Base-by-base conservation (phyloP, 2,888 invertebrate genomes). In the Drosophila pegasa region DNA sequence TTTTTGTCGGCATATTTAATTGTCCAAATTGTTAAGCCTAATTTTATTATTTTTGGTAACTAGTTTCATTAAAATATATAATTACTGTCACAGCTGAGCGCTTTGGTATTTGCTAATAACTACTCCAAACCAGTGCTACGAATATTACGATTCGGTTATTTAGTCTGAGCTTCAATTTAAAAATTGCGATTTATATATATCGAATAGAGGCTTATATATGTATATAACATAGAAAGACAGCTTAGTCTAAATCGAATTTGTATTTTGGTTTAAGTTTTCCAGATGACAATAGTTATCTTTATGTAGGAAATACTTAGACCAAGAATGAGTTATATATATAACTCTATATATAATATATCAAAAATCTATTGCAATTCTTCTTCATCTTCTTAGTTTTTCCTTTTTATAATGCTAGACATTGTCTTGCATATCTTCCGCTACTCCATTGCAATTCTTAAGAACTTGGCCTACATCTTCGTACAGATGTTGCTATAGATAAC, bases 121-220 rank as follows among this genome's bases (percentile, higher is more conserved):
- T 8, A 50, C 51, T 14, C 20, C 33, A 59, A 52, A 18, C 31
- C n/a, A 16, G 14, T 7, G 3, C n/a, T 27, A 1, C 9, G 18
- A 16, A 5, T 25, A 43, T 40, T 14, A 35, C 45, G 25, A 45
- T 64, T 35, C 29, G 43, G 12, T 63, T 31, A 50, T 64, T 51
- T 38, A 38, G 45, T 48, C 48, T 56, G 33, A 22, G 58, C 51
- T 51, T 35, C 20, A 27, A 18, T 35, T 58, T 20, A 22, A 29
- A 27, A 43, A 9, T 6, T 22, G 20, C 20, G n/a, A 25, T 43
- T 18, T 38, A 20, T 20, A 52, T 14, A 20, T 33, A 16, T 43
- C 9, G 9, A 9, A 43, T 25, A 43, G n/a, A 7, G 8, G 8
- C 14, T 2, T 22, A 22, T 22, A 22, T 3, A 43, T 43, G 4